Evolutionary conservation across 1,140 invertebrate genomes (phyloP), one percentile per base, ranked within the genome.

Genomic region (Drosophila ogumai): DNA sequence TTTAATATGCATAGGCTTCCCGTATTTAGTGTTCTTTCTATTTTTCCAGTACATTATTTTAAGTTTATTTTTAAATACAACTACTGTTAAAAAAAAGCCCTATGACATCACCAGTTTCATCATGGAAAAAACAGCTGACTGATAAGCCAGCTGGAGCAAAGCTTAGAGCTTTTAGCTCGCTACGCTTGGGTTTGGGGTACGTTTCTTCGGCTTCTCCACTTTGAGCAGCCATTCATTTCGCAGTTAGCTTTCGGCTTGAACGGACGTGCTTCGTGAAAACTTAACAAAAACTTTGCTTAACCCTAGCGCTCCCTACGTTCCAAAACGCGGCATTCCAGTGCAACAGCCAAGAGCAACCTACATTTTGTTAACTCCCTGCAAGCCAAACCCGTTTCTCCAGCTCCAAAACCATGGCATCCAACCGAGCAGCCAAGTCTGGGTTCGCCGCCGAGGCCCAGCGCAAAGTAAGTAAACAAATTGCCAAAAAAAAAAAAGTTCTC

Each of bases 361-460:
- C 77, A 82, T 78, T 81, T 79, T 1, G 52, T 55, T 74, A 69
- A 47, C 46, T 77, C 82, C 86, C 87, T 87, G 72, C 71, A 91
- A 91, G 87, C 86, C 67, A 91, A 91, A 91, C 86, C 79, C 79
- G 86, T 90, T 90, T 88, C 74, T 47, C 25, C 66, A 86, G 49
- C 74, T 60, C 66, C 85, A 87, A 65, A 74, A 82, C 75, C 71
- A 98, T 98, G 97, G 96, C 97, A 76, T 95, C 94, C 93, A 96
- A 97, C 94, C 94, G 97, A 93, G 97, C 97, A 90, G 94, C 97
- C 41, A 98, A 98, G 93, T 98, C 97, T 92, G 97, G 97, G 95
- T 97, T 98, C 94, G 97, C 97, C 71, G 97, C 97, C 38, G 97
- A 98, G 92, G 97, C 97, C 36, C 97, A 98, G 93, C 95, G 96